These are phyloP conservation scores for Hirtodrosophila trivittata DNA, from an alignment of 2,888 invertebrate genomes.

Conservation along the genomic window DNA sequence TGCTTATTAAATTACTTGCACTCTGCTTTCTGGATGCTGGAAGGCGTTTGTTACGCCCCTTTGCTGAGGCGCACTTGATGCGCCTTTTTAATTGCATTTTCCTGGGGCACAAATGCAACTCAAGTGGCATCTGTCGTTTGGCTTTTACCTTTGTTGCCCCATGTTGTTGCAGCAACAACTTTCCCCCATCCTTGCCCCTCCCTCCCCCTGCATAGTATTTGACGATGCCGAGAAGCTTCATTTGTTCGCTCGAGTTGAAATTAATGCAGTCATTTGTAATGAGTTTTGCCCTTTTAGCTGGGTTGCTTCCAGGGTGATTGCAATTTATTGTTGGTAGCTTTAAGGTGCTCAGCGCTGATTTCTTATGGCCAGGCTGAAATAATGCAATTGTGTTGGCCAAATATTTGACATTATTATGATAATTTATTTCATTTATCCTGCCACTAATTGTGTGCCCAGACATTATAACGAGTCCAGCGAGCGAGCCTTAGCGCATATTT, in stretches of 20 bases:
- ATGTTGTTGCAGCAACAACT: slow-evolving; percentile 4
- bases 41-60: slow-evolving; percentile 32
- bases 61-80: slow-evolving; percentile 52
- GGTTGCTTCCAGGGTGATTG: slow-evolving; percentile 48
- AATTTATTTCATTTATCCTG: slow-evolving; percentile 63
- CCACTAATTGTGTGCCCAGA: slow-evolving; percentile 57
- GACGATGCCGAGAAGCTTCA: slow-evolving; percentile 49
- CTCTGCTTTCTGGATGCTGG: slow-evolving; percentile 16
- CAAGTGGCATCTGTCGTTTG: slow-evolving; percentile 62
- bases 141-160: slow-evolving; percentile 48
- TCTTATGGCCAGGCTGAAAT: slow-evolving; percentile 9
- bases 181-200: slow-evolving; percentile 1
- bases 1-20: slow-evolving; percentile 70
- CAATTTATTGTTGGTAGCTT: slow-evolving; percentile 71
- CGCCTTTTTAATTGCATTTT: slow-evolving; percentile 73
- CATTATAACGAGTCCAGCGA: slow-evolving; percentile 28
- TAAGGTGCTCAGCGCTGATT: slow-evolving; percentile 25
- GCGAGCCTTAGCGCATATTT: slow-evolving; percentile 36
- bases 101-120: slow-evolving; percentile 65
- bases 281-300: slow-evolving; percentile 61
- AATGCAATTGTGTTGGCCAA: slow-evolving; percentile 46
- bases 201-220: slow-evolving; percentile 22
- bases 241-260: slow-evolving; percentile 72
- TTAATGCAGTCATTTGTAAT: slow-evolving; percentile 80
- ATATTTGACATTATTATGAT: slow-evolving; percentile 64